phyloP scores from a whole-genome alignment of 2,113 vertebrate genomes.

The Ornithorhynchus anatinus region DNA sequence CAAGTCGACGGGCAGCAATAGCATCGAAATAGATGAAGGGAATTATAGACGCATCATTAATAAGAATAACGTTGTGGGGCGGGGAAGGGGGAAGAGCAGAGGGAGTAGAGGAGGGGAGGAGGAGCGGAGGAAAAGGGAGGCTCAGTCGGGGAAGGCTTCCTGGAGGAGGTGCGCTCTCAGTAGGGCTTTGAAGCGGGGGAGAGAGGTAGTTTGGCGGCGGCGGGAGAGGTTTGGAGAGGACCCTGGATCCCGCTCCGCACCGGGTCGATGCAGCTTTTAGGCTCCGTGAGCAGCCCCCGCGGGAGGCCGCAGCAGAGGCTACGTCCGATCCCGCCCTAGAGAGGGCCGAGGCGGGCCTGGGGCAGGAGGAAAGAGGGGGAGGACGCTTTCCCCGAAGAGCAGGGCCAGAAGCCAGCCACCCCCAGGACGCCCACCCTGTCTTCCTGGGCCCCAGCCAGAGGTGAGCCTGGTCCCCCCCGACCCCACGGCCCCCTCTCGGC shows the following conservation, averaged over 20 bases:
- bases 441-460: too few species aligned
- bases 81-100: neutral
- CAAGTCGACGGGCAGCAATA: too few species aligned
- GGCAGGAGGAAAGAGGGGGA: neutral
- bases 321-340: slow-evolving; percentile 46
- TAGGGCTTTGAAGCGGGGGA: too few species aligned
- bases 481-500: neutral
- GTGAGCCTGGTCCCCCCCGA: neutral
- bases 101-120: neutral
- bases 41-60: too few species aligned
- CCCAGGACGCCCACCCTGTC: too few species aligned
- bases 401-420: neutral
- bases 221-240: slow-evolving; percentile 19
- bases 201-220: too few species aligned
- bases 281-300: slow-evolving; percentile 65
- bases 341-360: neutral
- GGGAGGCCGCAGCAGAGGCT: slow-evolving; percentile 61
- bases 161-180: neutral
- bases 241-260: neutral
- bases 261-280: slow-evolving; percentile 54
- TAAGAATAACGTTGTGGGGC: too few species aligned
- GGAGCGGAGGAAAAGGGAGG: neutral
- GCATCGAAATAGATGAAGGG: too few species aligned
- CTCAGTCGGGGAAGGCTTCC: neutral
- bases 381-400: too few species aligned